Base-by-base conservation (phyloP, 2,113 vertebrate species). In the Bagarius yarrelli region DNA sequence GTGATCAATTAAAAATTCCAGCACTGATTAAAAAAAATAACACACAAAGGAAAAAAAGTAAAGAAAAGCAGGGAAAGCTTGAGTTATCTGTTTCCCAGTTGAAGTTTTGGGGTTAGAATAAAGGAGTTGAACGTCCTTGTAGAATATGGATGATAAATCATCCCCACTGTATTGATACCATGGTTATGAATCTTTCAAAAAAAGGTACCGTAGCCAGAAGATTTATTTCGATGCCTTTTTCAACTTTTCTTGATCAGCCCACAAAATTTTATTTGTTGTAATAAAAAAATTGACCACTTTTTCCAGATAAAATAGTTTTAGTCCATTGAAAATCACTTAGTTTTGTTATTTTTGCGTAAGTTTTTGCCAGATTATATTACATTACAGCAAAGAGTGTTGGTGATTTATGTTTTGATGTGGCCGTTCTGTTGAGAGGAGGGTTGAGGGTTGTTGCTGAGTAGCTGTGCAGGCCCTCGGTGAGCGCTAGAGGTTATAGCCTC, bases 401-500 rank as follows among this genome's bases (percentile, higher is more conserved):
- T 56, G 52, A 34, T 16, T 12, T 34, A n/a, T n/a, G 70, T 55
- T 34, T n/a, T 50, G 30, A 59, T 14, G 16, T 32, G 57, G 66
- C 47, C 56, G 16, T 36, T 61, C 9, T 66, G 61, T 21, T 21
- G 67, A n/a, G 60, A 78, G 4, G 74, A 64, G 69, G 50, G 59
- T 74, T 66, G 61, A 47, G 50, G 69, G 81, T 59, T 75, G 55
- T 59, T 60, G 80, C 4, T 66, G 63, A 82, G 82, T 83, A 87
- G 86, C 84, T 83, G 83, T 83, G 40, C 82, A 77, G 86, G 86
- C 87, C 84, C 83, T 88, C 83, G 60, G 89, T 81, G 80, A 82
- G 80, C 81, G 77, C 84, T 87, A 85, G 84, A 79, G 88, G 87
- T 83, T 87, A 76, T 34, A n/a, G 87, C 87, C 88, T 85, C 87